Evolutionary conservation across 2,888 invertebrate species (phyloP).

Genomic region (Synanthedon formicaeformis): DNA sequence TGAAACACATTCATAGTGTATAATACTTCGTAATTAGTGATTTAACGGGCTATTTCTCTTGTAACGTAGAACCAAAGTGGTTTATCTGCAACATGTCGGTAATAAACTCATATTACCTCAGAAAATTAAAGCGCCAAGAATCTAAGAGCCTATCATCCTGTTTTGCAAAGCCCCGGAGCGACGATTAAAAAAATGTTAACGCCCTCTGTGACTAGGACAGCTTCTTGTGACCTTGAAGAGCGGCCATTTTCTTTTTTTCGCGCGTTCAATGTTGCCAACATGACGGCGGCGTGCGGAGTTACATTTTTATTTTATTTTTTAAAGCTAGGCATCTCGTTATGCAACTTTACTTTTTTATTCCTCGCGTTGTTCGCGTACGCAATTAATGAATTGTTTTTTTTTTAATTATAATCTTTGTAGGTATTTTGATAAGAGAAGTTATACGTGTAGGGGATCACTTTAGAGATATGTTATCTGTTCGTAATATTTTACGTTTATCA

Average conservation of each 20-base stretch:
- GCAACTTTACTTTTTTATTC: constrained; percentile 35
- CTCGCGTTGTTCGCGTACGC: constrained; percentile 1
- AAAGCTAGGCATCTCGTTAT: constrained; percentile 43
- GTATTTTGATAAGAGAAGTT: constrained; percentile 1
- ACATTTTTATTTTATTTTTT: constrained; percentile 40
- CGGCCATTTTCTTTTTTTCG: constrained; percentile 65
- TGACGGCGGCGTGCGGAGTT: constrained; percentile 43
- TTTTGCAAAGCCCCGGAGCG: constrained; percentile 35
- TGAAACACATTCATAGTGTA: neutral
- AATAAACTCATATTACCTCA: neutral
- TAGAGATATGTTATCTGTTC: constrained; percentile 4
- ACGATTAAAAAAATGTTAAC: constrained; percentile 55
- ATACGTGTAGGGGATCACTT: constrained; percentile 2
- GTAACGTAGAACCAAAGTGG: neutral
- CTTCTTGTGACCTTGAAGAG: constrained; percentile 62
- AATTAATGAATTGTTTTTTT: constrained; percentile 2
- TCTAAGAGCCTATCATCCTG: constrained; percentile 28
- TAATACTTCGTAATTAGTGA: neutral
- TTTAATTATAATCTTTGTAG: neutral
- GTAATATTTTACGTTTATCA: too few relatives aligned
- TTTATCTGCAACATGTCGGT: neutral
- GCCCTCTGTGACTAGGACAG: constrained; percentile 67
- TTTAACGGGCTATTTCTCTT: neutral
- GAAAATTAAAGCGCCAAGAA: constrained; percentile 3
- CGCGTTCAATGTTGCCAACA: constrained; percentile 64